Base-by-base conservation (phyloP, 2,888 invertebrate species). In the Pocota personata region DNA sequence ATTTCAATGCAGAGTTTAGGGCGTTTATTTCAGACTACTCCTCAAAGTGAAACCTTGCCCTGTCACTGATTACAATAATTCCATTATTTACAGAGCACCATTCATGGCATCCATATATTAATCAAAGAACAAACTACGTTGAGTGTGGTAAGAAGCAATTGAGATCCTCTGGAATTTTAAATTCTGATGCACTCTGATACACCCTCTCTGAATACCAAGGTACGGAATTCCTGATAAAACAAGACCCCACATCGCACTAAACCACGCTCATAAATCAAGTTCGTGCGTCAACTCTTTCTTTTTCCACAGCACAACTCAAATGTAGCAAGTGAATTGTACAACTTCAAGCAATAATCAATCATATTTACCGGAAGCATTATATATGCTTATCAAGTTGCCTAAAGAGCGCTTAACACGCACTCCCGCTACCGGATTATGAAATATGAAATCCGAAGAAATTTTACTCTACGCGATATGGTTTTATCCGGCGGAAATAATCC, bases 401-500 rank as follows among this genome's bases (percentile, higher is more conserved):
- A 75, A 60, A 19, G 27, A 30, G 21, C 14, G 27, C 14, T 16
- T 43, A 75, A 37, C 55, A 76, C 75, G 46, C 66, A 24, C 40
- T 30, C 32, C 40, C 52, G 30, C 60, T 10, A 40, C 35, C 32
- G 30, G 40, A 64, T 66, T 62, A 55, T 71, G 21, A 66, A 72
- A 57, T 72, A 57, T 37, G 19, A 66, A 64, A 50, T 67, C 27
- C 30, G 21, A 48, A 48, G 21, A 21, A 58, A 72, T 24, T 21
- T 30, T n/a, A 67, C 67, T 48, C 62, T 4, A n/a, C n/a, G 66
- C 67, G 60, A 58, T 55, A 46, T 86, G 82, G 86, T 67, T 84
- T 77, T 86, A 86, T 86, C 86, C 86, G 86, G 82, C 86, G 86
- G 86, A 86, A 86, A 82, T 86, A 82, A 82, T 72, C 86, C 86